Evolutionary conservation across 2,888 invertebrate species (phyloP), one percentile per base, ranked within the genome.

Genomic region (Scelioninae gen. 1): DNA sequence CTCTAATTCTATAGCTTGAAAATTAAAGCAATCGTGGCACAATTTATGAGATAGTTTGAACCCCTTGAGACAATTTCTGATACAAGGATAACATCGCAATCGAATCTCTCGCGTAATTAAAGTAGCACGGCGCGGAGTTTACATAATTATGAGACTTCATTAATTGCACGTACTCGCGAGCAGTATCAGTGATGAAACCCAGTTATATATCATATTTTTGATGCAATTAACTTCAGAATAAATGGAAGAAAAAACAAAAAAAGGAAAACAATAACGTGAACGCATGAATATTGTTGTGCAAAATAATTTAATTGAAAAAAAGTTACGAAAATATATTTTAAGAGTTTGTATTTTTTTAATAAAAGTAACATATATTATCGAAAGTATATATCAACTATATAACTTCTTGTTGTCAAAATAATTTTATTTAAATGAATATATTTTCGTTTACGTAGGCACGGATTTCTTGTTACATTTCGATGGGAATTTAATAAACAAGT

Each of bases 131-230:
- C 31, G 49, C 38, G 65, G 62, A 80, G 74, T 68, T 80, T 68
- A 68, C 74, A 80, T 80, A 75, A 80, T 74, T 80, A 80, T 80
- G 55, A 80, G 68, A 62, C 62, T 68, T 74, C 47, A 75, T 68
- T 80, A 75, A 80, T 69, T 78, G 47, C 51, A 66, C 32, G 40
- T 58, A 66, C 66, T 75, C 31, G 65, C 56, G 34, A 55, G 49
- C 49, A 58, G 51, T 60, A 66, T 76, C 76, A 43, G 51, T 66
- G 16, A 29, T 49, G 10, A 16, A 45, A 49, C 16, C 65, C 16
- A 15, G 13, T 15, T 45, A 29, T 56, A 45, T 23, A 47, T 47
- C 34, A 31, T 13, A 45, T 68, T 55, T 43, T 66, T 29, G 23
- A 40, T 40, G 53, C 66, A 66, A 66, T 66, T 66, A 66, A 34